Evolutionary conservation across 2,113 vertebrate genomes (phyloP), one percentile per base, ranked within the genome.

Genomic region (Oxygymnocypris stewartii): DNA sequence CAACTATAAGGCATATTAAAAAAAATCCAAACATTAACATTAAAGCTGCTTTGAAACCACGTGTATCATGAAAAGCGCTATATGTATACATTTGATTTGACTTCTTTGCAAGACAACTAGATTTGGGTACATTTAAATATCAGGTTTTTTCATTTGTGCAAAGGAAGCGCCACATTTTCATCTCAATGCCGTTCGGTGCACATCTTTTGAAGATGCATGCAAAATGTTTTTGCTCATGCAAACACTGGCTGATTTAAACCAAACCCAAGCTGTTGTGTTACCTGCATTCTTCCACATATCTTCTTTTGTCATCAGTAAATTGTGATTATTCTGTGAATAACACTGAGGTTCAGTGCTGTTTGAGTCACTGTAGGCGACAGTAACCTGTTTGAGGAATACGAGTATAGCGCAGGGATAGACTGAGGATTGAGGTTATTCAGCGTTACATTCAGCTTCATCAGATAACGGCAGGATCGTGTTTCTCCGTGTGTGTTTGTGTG

Each of bases 391-490:
- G 71, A 74, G 71, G 42, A 25, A 47, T 44, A 76, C 28, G 6
- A 76, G 0, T 75, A 47, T n/a, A 12, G 67, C 65, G 42, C 42
- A 67, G 18, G 18, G 42, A 67, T 7, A 20, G 80, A 61, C 35
- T 12, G 51, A 31, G n/a, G 37, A 85, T 16, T 31, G 37, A 35
- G 74, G 76, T 85, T 57, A 67, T 54, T 71, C 84, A 79, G 44
- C 25, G 31, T 67, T 51, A 54, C 42, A 69, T 40, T 79, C 65
- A 81, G 6, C 69, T 78, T 42, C 78, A 81, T 86, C 85, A 74
- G 85, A 86, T 86, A 81, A 59, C 85, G 42, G 63, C 31, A 11
- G 85, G 63, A 86, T 86, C 54, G 79, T 7, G 85, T 86, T 80
- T 57, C 85, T 40, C 42, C 6, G 65, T 51, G 82, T 35, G 75